Conservation (phyloP, 2,113 vertebrate species). For the Lepidothrix coronata region DNA sequence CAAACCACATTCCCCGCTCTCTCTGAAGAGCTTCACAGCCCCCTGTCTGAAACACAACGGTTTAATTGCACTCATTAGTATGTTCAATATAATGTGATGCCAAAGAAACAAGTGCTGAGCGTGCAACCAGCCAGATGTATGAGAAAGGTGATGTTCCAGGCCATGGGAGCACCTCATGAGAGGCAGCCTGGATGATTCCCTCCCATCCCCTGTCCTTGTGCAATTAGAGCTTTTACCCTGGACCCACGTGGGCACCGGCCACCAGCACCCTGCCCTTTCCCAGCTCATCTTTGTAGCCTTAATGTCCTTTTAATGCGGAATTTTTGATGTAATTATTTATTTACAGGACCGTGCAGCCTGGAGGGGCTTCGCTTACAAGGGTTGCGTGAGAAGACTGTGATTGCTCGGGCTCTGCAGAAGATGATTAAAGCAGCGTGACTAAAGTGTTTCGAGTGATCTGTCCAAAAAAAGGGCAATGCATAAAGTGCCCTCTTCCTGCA, state of each 20-base stretch:
- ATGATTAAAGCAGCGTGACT: constrained; percentile 52
- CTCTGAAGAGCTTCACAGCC: background rate
- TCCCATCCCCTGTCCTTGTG: background rate
- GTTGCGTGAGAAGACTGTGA: constrained; percentile 23
- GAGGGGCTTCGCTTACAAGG: constrained; percentile 13
- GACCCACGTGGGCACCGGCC: background rate
- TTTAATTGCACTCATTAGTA: background rate
- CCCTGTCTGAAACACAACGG: background rate
- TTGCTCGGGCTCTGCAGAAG: constrained; percentile 4
- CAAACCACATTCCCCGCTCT: background rate
- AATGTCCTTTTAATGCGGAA: constrained; percentile 29
- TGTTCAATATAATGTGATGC: background rate
- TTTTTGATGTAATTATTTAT: constrained; percentile 56
- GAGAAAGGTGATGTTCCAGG: constrained; percentile 6
- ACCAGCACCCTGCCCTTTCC: constrained; percentile 13
- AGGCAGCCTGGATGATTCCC: background rate
- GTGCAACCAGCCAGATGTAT: background rate
- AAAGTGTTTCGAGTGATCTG: constrained; percentile 42
- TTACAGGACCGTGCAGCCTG: constrained; percentile 27
- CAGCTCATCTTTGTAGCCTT: background rate
- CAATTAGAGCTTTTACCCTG: constrained; percentile 7
- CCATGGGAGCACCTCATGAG: background rate
- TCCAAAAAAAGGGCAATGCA: background rate
- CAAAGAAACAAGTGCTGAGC: background rate
- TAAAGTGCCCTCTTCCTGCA: constrained; percentile 58